Conservation (phyloP, 1,140 invertebrate species). For the Prorops nasuta region DNA sequence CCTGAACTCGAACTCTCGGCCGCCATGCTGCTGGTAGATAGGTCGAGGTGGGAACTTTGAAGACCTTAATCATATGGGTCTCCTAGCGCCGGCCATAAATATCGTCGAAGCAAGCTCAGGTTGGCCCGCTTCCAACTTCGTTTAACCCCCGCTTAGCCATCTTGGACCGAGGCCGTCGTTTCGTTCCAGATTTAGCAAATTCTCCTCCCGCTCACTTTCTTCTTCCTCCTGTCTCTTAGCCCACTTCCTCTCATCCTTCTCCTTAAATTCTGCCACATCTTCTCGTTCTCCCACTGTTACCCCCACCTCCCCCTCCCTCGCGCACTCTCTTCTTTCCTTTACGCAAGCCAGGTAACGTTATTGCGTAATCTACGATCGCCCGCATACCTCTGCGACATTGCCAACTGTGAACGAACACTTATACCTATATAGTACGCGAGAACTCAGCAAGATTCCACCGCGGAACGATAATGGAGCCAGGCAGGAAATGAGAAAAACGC, state of each 20-base stretch:
- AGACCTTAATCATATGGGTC: slow-evolving; percentile 39
- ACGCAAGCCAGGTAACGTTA: slow-evolving; percentile 11
- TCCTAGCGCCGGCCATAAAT: slow-evolving; percentile 40
- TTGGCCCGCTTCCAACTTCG: slow-evolving; percentile 35
- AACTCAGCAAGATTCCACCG: too few relatives aligned
- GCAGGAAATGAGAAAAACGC: too few relatives aligned
- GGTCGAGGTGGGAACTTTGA: slow-evolving; percentile 26
- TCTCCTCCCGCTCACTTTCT: slow-evolving; percentile 13
- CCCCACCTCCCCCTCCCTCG: neutral
- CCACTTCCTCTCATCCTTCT: too few relatives aligned
- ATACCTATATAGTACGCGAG: too few relatives aligned
- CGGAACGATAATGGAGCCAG: too few relatives aligned
- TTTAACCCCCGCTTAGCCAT: slow-evolving; percentile 34
- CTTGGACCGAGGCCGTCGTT: slow-evolving; percentile 24
- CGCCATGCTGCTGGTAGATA: too few relatives aligned
- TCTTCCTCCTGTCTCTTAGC: neutral
- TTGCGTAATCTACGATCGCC: slow-evolving; percentile 21
- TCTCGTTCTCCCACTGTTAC: too few relatives aligned
- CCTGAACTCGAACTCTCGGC: too few relatives aligned
- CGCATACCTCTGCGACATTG: slow-evolving; percentile 11
- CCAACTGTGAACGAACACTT: too few relatives aligned
- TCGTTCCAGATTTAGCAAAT: slow-evolving; percentile 31
- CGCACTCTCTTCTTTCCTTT: slow-evolving; percentile 10
- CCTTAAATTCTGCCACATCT: too few relatives aligned
- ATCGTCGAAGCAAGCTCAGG: slow-evolving; percentile 37